Percentiles rank a stretch among this genome's conserved stretches.
Evolutionary conservation across 1,140 invertebrate genomes (phyloP).

Genomic region (Papilio dardanus): DNA sequence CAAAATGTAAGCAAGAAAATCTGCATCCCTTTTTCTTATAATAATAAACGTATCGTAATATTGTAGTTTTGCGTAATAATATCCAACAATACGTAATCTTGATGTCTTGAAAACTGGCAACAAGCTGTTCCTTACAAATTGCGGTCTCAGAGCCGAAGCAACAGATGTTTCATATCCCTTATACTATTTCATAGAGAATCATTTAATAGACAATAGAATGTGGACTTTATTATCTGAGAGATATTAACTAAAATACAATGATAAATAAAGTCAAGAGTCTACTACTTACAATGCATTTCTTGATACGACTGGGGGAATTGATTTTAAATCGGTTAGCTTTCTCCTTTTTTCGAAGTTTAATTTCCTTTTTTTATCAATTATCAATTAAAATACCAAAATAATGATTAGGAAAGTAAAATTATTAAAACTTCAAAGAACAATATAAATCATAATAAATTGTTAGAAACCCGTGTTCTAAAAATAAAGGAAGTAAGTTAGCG

Average conservation of each 20-base stretch:
- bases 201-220: not conserved
- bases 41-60: not conserved
- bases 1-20: not conserved
- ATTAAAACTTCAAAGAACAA: not conserved
- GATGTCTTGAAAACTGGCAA: slow-evolving; percentile 16
- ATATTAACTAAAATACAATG: not conserved
- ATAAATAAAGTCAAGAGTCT: not conserved
- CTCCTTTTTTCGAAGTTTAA: no score
- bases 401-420: not conserved
- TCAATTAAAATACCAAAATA: no score
- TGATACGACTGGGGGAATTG: not conserved
- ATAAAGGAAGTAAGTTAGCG: not conserved
- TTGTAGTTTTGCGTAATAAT: slow-evolving; percentile 8
- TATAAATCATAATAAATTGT: not conserved
- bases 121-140: slow-evolving; percentile 29
- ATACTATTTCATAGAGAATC: not conserved
- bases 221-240: not conserved
- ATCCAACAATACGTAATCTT: not conserved
- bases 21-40: not conserved
- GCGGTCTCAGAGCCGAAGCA: slow-evolving; percentile 28
- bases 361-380: no score
- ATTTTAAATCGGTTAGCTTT: not conserved
- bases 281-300: not conserved
- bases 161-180: slow-evolving; percentile 13
- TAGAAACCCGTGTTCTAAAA: not conserved